Conservation (phyloP, 2,113 vertebrate genomes). For the Nymphicus hollandicus region DNA sequence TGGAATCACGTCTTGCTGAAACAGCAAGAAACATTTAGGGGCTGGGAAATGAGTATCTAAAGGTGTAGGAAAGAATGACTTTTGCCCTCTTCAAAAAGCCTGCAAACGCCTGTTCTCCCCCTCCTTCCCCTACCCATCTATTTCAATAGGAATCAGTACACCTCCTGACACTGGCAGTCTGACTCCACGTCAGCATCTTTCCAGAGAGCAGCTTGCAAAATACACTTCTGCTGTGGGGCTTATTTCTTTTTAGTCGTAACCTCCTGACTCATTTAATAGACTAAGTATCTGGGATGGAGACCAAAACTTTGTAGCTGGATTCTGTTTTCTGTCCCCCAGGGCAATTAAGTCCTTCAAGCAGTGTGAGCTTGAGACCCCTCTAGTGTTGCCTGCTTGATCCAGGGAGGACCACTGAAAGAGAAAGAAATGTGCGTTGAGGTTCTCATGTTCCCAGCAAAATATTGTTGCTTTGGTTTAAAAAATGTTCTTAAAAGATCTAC, state of each 20-base stretch:
- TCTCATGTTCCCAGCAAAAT: not conserved
- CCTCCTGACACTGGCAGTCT: not conserved
- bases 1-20: not conserved
- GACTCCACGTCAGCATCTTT: conserved; percentile 7
- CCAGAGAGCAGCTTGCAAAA: conserved; percentile 17
- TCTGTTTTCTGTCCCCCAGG: conserved; percentile 15
- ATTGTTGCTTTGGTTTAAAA: not conserved
- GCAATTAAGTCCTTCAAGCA: conserved; percentile 27
- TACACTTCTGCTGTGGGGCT: conserved; percentile 1
- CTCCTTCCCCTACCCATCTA: not conserved
- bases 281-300: conserved; percentile 42
- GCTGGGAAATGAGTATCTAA: not conserved
- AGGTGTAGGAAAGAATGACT: not conserved
- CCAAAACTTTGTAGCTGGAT: conserved; percentile 57
- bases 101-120: not conserved
- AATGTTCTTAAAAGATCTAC: not conserved
- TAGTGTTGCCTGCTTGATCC: not conserved
- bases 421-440: not conserved
- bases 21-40: not conserved
- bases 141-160: not conserved
- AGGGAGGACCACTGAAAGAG: not conserved
- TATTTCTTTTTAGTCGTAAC: conserved; percentile 8
- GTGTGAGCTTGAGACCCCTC: not conserved
- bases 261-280: conserved; percentile 46
- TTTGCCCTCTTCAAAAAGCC: not conserved